Base-by-base conservation (phyloP, 35 echinoderm and acorn worm genomes). In the Heliocidaris tuberculata region DNA sequence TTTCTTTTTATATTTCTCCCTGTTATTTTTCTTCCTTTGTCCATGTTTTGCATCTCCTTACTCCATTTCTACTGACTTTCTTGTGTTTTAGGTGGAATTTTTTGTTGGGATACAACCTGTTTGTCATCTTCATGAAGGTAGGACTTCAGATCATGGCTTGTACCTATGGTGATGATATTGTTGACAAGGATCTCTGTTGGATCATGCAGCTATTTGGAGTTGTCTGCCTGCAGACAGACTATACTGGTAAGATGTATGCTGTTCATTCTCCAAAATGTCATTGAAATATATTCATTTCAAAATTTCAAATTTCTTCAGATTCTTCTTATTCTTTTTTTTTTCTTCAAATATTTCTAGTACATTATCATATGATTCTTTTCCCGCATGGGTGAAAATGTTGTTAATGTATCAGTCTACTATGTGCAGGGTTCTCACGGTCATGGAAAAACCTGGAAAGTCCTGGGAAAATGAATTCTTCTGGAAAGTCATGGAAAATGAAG, bases 201-300 rank as follows among this genome's bases (percentile, higher is more conserved):
- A 47, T 99, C 35, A 94, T 99, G n/a, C 98, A 99, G 49, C 95
- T 99, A 2, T 93, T 99, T 78, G 96, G 98, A 21, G 96, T 99
- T 7, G 94, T 96, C 48, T 99, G 98, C 47, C 94, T 99, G 31
- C 98, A 99, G 85, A 89, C 86, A 49, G 93, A 89, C 48, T 96
- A 96, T 27, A 50, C 11, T 59, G 49, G 87, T 89, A 89, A 89
- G 87, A 89, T 89, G 7, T 85, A 42, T 42, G 35, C 35, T 42
- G 35, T 42, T 42, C 35, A 42, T 42, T 42, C 35, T 3, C 35
- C 35, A 1, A 42, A 42, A 42, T 3, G 3, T 42, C 3, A 3
- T 42, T 42, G 35, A 42, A 42, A 42, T 0, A 42, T 42, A 42
- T 42, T 42, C 35, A 42, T 42, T 42, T 42, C 35, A 1, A n/a